Percentiles rank a stretch among this genome's conserved stretches.
Conservation (phyloP, 2,113 vertebrate genomes). For the Eptesicus fuscus region DNA sequence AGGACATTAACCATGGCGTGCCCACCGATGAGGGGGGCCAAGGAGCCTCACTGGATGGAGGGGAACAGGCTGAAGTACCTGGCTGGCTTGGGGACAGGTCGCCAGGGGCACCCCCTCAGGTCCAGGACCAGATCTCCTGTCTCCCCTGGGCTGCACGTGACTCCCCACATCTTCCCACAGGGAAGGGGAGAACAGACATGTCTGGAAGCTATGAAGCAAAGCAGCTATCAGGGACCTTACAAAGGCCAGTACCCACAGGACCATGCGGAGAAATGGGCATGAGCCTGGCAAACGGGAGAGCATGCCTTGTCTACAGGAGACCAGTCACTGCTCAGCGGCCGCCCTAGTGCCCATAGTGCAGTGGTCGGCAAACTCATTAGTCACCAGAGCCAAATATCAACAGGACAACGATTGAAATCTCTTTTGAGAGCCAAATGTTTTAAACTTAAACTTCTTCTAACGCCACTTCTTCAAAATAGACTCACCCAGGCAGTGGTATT, state of each 20-base stretch:
- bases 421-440: no score
- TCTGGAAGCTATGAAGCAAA: not conserved
- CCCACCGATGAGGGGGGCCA: not conserved
- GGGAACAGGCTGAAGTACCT: not conserved
- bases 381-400: no score
- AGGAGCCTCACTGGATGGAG: not conserved
- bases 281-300: not conserved
- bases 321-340: rapidly evolving
- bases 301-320: not conserved
- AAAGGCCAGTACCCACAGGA: not conserved
- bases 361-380: no score
- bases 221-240: not conserved
- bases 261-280: not conserved
- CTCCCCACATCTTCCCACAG: not conserved
- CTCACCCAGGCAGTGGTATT: no score
- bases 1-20: constrained; percentile 44
- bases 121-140: not conserved
- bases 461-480: no score
- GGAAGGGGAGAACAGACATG: not conserved
- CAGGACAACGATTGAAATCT: no score
- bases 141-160: rapidly evolving
- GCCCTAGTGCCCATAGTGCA: not conserved
- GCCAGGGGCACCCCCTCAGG: not conserved
- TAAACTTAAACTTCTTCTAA: no score
- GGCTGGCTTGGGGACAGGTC: rapidly evolving